Conservation (phyloP, 2,797 vertebrate genomes). For the Pitangus sulphuratus region DNA sequence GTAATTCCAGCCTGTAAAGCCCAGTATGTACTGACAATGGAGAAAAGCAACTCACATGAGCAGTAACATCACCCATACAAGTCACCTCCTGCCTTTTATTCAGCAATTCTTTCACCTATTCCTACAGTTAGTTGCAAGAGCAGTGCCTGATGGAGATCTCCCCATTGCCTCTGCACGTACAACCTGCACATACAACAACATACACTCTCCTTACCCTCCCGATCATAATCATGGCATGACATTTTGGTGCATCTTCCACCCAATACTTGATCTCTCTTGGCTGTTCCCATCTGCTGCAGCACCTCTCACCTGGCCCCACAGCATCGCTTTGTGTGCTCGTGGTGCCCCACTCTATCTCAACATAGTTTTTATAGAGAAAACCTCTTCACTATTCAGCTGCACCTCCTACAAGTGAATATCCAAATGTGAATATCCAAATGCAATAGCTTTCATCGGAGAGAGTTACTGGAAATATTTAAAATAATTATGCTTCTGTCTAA, state of each 20-base stretch:
- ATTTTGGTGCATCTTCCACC: not conserved
- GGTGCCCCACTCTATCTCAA: not conserved
- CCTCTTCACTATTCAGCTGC: constrained; percentile 4
- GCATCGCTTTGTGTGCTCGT: accelerated
- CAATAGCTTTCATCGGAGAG: constrained; percentile 3
- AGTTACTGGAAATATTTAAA: constrained; percentile 23
- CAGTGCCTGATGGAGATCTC: not conserved
- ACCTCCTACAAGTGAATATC: not conserved
- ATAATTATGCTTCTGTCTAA: constrained; percentile 51
- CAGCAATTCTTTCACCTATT: not conserved
- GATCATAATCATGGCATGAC: not conserved
- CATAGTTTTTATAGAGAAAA: not conserved
- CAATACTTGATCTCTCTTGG: not conserved
- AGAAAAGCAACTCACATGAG: constrained; percentile 19
- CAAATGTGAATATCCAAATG: constrained; percentile 20
- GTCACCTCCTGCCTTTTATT: not conserved
- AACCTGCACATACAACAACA: not conserved
- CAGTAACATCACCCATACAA: not conserved
- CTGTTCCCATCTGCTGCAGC: not conserved
- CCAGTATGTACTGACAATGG: not conserved
- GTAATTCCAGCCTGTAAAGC: not conserved
- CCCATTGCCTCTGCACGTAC: not conserved
- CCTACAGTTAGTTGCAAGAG: not conserved
- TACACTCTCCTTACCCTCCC: not conserved
- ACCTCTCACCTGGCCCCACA: not conserved